Evolutionary conservation across 2,888 invertebrate species (phyloP).

Genomic region (Microctonus brassicae): DNA sequence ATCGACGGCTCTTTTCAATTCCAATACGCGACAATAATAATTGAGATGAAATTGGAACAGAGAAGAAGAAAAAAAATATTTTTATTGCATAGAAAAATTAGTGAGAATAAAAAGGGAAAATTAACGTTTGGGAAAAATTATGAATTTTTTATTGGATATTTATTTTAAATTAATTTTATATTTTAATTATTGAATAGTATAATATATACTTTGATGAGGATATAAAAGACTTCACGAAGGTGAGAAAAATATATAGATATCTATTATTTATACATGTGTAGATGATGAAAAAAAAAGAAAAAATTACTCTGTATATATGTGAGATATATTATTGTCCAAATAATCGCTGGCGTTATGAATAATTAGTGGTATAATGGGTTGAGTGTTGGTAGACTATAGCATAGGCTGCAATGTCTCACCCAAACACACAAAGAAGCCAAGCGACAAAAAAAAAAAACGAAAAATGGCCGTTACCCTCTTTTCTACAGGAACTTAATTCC

Average conservation of each 20-base stretch:
- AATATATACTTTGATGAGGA: too few relatives aligned
- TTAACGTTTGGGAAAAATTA: too few relatives aligned
- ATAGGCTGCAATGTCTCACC: slow-evolving; percentile 67
- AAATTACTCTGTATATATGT: background rate
- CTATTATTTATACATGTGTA: too few relatives aligned
- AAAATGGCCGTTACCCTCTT: slow-evolving; percentile 46
- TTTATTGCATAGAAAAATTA: background rate
- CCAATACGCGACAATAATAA: background rate
- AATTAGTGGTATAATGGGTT: slow-evolving; percentile 70
- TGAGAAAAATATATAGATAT: background rate
- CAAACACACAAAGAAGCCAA: slow-evolving; percentile 58
- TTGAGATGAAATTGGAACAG: background rate
- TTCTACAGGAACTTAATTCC: slow-evolving; percentile 39
- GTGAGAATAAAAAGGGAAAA: too few relatives aligned
- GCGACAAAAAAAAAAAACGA: slow-evolving; percentile 36
- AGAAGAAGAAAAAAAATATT: background rate
- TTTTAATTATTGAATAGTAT: too few relatives aligned
- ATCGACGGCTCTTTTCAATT: slow-evolving; percentile 11
- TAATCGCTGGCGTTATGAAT: slow-evolving; percentile 63
- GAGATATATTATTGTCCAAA: slow-evolving; percentile 28
- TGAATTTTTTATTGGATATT: too few relatives aligned
- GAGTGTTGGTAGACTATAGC: slow-evolving; percentile 60
- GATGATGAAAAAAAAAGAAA: background rate
- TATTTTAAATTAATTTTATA: too few relatives aligned
- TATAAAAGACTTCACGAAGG: background rate